Conservation (phyloP, 2,888 invertebrate species). For the Baronia brevicornis region DNA sequence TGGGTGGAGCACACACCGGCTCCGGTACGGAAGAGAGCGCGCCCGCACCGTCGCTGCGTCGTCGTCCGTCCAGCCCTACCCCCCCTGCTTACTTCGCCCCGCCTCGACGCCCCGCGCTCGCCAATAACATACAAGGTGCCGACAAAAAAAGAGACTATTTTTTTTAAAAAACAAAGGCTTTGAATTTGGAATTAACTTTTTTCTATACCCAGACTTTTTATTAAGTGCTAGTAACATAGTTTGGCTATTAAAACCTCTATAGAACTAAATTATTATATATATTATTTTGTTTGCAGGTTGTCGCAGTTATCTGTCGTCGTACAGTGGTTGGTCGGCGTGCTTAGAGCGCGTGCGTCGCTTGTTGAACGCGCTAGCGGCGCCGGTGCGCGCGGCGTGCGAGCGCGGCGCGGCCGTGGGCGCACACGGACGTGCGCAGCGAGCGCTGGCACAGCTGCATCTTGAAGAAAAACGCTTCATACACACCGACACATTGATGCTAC, state of each 20-base stretch:
- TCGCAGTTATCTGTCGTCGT: conserved; percentile 48
- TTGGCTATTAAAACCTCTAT: too few species aligned
- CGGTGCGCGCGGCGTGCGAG: conserved; percentile 86
- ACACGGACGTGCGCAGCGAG: conserved; percentile 83
- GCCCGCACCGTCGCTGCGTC: conserved; percentile 61
- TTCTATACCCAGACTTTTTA: background rate
- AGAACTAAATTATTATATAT: too few species aligned
- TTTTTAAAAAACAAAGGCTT: too few species aligned
- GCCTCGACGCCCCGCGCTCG: conserved; percentile 48
- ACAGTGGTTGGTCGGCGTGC: conserved; percentile 67
- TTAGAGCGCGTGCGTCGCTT: conserved; percentile 81
- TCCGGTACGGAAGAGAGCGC: conserved; percentile 47
- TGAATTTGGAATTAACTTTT: too few species aligned
- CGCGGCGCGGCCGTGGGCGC: conserved; percentile 91
- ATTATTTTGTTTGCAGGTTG: conserved; percentile 47
- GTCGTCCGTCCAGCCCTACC: conserved; percentile 62
- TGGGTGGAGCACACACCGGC: conserved; percentile 46
- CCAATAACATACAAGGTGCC: conserved; percentile 60
- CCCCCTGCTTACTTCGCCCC: conserved; percentile 35
- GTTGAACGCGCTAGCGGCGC: conserved; percentile 82
- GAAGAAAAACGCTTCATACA: conserved; percentile 87
- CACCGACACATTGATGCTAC: conserved; percentile 91
- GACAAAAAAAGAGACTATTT: too few species aligned
- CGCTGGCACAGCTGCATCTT: conserved; percentile 86
- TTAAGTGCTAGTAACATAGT: too few species aligned